Conservation (phyloP, 2,888 invertebrate genomes). For the Xanthia togata region DNA sequence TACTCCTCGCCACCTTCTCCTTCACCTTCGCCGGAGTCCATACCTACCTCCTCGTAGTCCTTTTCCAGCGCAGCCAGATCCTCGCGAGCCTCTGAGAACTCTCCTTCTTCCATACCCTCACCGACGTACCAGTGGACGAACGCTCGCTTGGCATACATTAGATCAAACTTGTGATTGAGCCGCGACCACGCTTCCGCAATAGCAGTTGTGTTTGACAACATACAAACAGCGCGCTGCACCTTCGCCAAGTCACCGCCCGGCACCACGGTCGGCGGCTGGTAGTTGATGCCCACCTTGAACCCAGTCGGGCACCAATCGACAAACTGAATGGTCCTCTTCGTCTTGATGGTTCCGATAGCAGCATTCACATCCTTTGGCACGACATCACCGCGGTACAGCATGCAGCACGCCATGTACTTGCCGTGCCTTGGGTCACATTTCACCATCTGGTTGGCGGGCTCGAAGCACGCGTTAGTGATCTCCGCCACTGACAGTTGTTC, state of each 20-base stretch:
- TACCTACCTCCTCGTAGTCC: slow-evolving; percentile 96
- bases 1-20: slow-evolving; percentile 95
- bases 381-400: slow-evolving; percentile 98
- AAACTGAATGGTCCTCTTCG: slow-evolving; percentile 97
- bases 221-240: slow-evolving; percentile 98
- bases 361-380: slow-evolving; percentile 98
- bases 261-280: slow-evolving; percentile 96
- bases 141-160: slow-evolving; percentile 99
- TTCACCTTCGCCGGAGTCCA: slow-evolving; percentile 95
- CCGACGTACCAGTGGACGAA: slow-evolving; percentile 99
- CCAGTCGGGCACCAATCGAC: slow-evolving; percentile 97
- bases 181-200: slow-evolving; percentile 99
- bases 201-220: slow-evolving; percentile 99
- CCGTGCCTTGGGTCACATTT: slow-evolving; percentile 97
- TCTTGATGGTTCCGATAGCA: slow-evolving; percentile 98
- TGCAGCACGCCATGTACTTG: slow-evolving; percentile 98
- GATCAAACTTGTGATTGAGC: slow-evolving; percentile 98
- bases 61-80: slow-evolving; percentile 93
- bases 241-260: slow-evolving; percentile 98
- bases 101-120: slow-evolving; percentile 96
- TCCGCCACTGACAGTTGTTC: slow-evolving; percentile 97
- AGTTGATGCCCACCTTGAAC: slow-evolving; percentile 96
- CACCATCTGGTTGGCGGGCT: slow-evolving; percentile 98
- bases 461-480: slow-evolving; percentile 98
- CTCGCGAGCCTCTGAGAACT: slow-evolving; percentile 95